Evolutionary conservation across 2,797 vertebrate genomes (phyloP).

Genomic region (Oryzias sinensis): DNA sequence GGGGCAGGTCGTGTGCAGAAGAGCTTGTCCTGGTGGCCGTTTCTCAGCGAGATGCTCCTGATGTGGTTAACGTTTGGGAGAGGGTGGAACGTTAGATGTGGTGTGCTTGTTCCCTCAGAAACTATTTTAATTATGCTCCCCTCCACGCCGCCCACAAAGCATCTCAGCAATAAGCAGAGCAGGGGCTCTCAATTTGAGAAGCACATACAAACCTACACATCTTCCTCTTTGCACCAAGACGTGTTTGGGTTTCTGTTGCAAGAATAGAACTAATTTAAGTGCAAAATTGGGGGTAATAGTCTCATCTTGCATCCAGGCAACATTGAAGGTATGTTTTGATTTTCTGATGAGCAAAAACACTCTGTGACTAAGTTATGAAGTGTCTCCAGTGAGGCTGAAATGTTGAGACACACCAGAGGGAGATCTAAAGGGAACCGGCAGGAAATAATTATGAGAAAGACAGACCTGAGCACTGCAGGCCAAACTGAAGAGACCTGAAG

Average conservation of each 20-base stretch:
- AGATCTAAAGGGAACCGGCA: conserved; percentile 6
- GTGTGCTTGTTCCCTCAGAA: conserved; percentile 84
- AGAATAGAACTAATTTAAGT: background rate
- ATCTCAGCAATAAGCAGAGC: conserved; percentile 76
- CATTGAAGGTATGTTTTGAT: too few relatives aligned
- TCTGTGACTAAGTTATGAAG: background rate
- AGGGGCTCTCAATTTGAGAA: conserved; percentile 66
- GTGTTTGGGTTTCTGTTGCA: conserved; percentile 17
- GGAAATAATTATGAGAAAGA: conserved; percentile 11
- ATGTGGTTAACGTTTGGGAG: conserved; percentile 85
- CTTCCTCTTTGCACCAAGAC: conserved; percentile 8
- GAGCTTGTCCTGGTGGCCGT: conserved; percentile 81
- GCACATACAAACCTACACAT: conserved; percentile 23
- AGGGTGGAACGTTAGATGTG: conserved; percentile 87
- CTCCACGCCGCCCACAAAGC: conserved; percentile 81
- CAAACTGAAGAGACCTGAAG: conserved; percentile 1
- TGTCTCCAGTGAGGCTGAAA: background rate
- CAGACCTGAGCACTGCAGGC: conserved; percentile 4
- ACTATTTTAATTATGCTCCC: conserved; percentile 86
- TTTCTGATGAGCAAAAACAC: too few relatives aligned
- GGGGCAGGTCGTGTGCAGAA: conserved; percentile 71
- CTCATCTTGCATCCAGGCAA: too few relatives aligned
- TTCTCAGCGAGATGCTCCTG: conserved; percentile 80
- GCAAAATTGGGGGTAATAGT: too few relatives aligned
- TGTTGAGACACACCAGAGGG: conserved; percentile 10